Evolutionary conservation across 1,140 invertebrate species (phyloP), one percentile per base, ranked within the genome.

Genomic region (Tribolium madens): DNA sequence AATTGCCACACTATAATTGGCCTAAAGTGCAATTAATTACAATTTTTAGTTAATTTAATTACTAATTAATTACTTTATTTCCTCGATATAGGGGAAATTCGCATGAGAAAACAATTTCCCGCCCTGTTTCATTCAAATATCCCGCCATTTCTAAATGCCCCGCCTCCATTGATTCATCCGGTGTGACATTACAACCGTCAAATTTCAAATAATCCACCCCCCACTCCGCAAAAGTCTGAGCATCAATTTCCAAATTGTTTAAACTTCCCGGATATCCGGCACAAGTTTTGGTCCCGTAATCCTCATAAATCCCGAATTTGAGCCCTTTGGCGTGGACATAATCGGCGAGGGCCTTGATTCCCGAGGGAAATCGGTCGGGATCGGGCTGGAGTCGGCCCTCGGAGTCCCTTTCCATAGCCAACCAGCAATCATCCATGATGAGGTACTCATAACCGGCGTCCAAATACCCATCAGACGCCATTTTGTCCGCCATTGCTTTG

Each of bases 341-440:
- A 85, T 95, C 91, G 50, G 93, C 89, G 2, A 97, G 84, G 26
- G 88, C 88, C 83, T 92, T 92, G 75, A 97, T 94, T 18, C 95
- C 95, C 84, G 86, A 92, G 0, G 95, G 95, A 86, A 97, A 97
- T 74, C 95, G 86, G 42, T 89, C 83, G 13, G 88, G 88, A 85
- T 96, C 93, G 1, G 95, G 86, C 75, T 93, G 90, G 17, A 97
- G 87, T 78, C 89, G 89, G 5, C 92, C 90, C 14, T 90, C 84
- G 14, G 83, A 81, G 80, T 92, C 92, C 17, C 95, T 87, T 31
- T 90, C 81, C 74, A 90, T 90, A 48, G 92, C 91, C 76, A 93
- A 83, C 95, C 95, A 97, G 84, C 95, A 97, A 86, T 97, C 95
- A 84, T 97, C 95, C 71, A 97, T 92, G 74, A 93, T 94, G 1